Evolutionary conservation across 1,140 invertebrate genomes (phyloP).

Genomic region (Frieseomelitta varia): DNA sequence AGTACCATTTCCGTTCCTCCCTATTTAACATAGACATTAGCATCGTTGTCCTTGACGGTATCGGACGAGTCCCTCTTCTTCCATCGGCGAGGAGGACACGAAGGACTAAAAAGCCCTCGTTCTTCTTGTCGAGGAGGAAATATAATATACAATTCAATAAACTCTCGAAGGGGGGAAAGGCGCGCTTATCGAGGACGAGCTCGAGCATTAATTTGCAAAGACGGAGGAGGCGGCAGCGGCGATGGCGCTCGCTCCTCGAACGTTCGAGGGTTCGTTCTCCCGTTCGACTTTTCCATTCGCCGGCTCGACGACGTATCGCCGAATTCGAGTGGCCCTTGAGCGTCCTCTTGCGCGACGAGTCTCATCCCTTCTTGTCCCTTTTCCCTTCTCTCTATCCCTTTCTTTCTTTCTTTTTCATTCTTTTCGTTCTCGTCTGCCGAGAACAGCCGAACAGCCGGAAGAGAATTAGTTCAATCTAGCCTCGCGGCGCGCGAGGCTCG

Average conservation of each 20-base stretch:
- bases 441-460: constrained; percentile 29
- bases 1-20: constrained; percentile 21
- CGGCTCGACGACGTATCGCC: constrained; percentile 61
- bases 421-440: not conserved
- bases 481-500: constrained; percentile 9
- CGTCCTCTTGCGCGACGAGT: constrained; percentile 44
- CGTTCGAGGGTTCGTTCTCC: constrained; percentile 51
- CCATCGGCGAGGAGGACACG: not conserved
- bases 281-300: constrained; percentile 61
- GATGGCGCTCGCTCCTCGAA: constrained; percentile 46
- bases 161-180: constrained; percentile 42
- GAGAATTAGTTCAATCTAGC: constrained; percentile 66
- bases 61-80: not conserved
- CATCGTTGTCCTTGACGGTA: not conserved
- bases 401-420: not conserved
- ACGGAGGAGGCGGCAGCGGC: constrained; percentile 27
- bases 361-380: constrained; percentile 35
- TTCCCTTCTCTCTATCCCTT: not conserved
- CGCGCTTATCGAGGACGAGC: constrained; percentile 54
- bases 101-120: constrained; percentile 33
- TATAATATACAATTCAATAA: constrained; percentile 64
- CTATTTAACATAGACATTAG: constrained; percentile 40
- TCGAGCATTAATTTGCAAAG: constrained; percentile 69
- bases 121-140: constrained; percentile 37
- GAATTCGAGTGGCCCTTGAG: constrained; percentile 59